Evolutionary conservation across 2,113 vertebrate species (phyloP), one percentile per base, ranked within the genome.

Genomic region (Dipodomys merriami): DNA sequence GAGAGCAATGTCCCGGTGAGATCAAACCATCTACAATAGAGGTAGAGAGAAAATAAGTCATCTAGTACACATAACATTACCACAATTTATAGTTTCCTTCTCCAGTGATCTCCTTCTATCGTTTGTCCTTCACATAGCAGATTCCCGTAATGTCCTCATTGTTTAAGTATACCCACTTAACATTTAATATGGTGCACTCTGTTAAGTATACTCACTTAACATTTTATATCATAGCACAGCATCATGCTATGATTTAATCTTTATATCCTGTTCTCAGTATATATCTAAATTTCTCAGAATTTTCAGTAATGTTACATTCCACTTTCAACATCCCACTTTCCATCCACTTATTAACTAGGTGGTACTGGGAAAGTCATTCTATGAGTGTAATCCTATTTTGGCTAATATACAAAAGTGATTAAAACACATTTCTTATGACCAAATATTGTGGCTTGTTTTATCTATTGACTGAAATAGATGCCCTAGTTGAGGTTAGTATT

Each of bases 401-500:
- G 30, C 67, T 73, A 67, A 49, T 91, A 35, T 82, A 83, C 4
- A 82, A 62, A 69, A 27, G 19, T 46, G 29, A 82, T 46, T 73
- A 67, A 80, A 53, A 12, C 1, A 97, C 98, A 98, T 98, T 98
- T 98, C 98, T 98, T 98, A 98, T 98, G 97, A 98, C 97, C 49
- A 98, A 98, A 98, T 97, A 98, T 98, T 97, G 97, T 98, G 97
- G 97, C 98, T 98, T 97, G 97, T 98, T 97, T 98, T 97, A 98
- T 97, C 98, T 98, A 96, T 97, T 98, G 98, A 98, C 97, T 97
- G 96, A 98, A 98, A 98, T 97, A 98, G 98, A 98, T 98, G 98
- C 98, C 98, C 98, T 98, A 98, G 98, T 98, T 96, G 98, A 98
- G 98, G 97, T 97, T 98, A 96, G 98, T 98, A 98, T 98, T 98